Percentiles rank a stretch among this genome's conserved stretches.
phyloP scores from a whole-genome alignment of 2,888 invertebrate species.

The Leucoma salicis region DNA sequence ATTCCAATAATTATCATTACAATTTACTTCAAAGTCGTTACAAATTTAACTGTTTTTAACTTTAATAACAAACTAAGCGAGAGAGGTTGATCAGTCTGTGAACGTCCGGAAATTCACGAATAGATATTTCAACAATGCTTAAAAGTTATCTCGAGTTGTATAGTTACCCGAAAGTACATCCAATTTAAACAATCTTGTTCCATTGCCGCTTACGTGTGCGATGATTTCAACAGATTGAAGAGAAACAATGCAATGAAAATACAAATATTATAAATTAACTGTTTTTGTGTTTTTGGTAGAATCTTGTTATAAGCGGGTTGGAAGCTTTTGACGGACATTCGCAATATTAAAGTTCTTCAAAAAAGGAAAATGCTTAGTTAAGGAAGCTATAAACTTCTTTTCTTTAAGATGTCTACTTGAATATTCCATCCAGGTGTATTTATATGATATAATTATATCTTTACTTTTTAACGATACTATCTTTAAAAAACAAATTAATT shows the following conservation, averaged over 20 bases:
- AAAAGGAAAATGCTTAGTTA: constrained; percentile 14
- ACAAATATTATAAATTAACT: background rate
- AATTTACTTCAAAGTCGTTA: constrained; percentile 2
- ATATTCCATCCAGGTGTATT: no score
- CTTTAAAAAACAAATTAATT: no score
- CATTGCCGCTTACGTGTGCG: constrained; percentile 3
- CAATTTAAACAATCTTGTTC: background rate
- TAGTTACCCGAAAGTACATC: background rate
- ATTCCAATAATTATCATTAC: no score
- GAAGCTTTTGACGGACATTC: constrained; percentile 23
- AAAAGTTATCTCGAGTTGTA: constrained; percentile 25
- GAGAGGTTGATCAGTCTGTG: constrained; percentile 10
- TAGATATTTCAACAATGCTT: constrained; percentile 35
- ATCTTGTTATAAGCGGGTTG: constrained; percentile 11
- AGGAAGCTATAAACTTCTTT: constrained; percentile 21
- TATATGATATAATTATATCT: no score
- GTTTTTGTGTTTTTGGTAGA: constrained; percentile 7
- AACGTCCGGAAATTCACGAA: constrained; percentile 24
- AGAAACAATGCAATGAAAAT: constrained; percentile 11
- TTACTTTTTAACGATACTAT: no score
- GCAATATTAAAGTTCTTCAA: constrained; percentile 29
- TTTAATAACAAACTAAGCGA: constrained; percentile 21
- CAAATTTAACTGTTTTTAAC: constrained; percentile 34
- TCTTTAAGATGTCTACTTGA: constrained; percentile 8
- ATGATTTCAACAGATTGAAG: accelerated